Percentiles rank a stretch among this genome's conserved stretches.
Evolutionary conservation across 1,140 invertebrate genomes (phyloP).

Genomic region (Tetraneura akinire): DNA sequence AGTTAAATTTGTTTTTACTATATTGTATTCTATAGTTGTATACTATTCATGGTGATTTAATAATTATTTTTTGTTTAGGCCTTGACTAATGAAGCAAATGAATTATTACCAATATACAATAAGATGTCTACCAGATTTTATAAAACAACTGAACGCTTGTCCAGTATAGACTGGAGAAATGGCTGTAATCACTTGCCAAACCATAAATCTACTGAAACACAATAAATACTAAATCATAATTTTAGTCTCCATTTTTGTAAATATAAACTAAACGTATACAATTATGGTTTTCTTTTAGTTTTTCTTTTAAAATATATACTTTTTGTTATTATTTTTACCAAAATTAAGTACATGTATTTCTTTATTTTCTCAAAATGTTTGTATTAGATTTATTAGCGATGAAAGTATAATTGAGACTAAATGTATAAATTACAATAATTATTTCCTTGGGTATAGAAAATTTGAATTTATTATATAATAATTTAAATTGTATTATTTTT

Average conservation of each 20-base stretch:
- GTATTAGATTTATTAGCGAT: not conserved
- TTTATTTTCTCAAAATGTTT: not conserved
- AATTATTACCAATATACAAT: slow-evolving; percentile 94
- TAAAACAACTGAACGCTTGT: slow-evolving; percentile 71
- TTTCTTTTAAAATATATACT: not conserved
- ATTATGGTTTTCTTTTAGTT: not conserved
- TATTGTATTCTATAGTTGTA: no score
- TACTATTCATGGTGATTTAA: no score
- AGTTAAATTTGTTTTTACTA: no score
- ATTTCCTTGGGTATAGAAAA: not conserved
- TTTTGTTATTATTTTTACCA: not conserved
- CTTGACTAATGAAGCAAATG: slow-evolving; percentile 91
- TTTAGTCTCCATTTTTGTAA: slow-evolving; percentile 27
- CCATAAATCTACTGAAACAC: slow-evolving; percentile 2
- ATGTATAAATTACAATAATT: no score
- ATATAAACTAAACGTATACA: not conserved
- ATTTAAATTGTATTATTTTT: not conserved
- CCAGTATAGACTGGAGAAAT: slow-evolving; percentile 81
- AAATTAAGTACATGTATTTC: not conserved
- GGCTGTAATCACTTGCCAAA: not conserved
- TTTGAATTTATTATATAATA: not conserved
- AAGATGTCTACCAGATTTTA: slow-evolving; percentile 92
- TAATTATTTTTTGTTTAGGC: slow-evolving; percentile 69
- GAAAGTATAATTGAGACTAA: not conserved
- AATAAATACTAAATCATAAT: slow-evolving; percentile 2